These are phyloP conservation scores for Chrysolina americana DNA, from an alignment of 2,888 invertebrate species.

Conservation along the genomic window DNA sequence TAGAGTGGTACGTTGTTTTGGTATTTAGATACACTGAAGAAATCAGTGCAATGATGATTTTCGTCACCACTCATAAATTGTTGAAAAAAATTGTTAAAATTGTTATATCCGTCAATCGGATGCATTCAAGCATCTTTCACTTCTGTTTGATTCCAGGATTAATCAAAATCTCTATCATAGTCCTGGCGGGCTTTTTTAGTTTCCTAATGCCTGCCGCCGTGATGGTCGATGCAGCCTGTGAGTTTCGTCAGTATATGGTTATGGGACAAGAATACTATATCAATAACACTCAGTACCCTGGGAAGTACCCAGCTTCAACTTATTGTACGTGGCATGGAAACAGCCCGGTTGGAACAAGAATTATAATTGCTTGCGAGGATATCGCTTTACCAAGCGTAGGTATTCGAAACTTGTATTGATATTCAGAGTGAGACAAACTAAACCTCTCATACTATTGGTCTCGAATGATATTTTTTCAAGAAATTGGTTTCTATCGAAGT, in stretches of 20 bases:
- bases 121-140: too few species aligned
- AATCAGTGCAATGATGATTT: too few species aligned
- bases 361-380: constrained; percentile 69
- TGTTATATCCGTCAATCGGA: too few species aligned
- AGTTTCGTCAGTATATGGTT: constrained; percentile 67
- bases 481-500: too few species aligned
- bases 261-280: constrained; percentile 68
- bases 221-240: constrained; percentile 68
- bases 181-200: constrained; percentile 59
- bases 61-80: too few species aligned
- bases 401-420: neutral
- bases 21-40: too few species aligned
- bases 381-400: constrained; percentile 68
- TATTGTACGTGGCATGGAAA: constrained; percentile 72
- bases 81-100: too few species aligned
- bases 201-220: constrained; percentile 59
- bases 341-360: constrained; percentile 69
- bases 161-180: constrained; percentile 45
- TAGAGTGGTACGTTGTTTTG: too few species aligned
- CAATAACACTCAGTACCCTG: constrained; percentile 71
- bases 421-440: too few species aligned
- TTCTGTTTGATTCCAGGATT: neutral
- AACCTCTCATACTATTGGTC: too few species aligned
- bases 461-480: too few species aligned
- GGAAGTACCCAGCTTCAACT: constrained; percentile 64